Conservation (phyloP, 2,888 invertebrate genomes). For the Aquatica leii region DNA sequence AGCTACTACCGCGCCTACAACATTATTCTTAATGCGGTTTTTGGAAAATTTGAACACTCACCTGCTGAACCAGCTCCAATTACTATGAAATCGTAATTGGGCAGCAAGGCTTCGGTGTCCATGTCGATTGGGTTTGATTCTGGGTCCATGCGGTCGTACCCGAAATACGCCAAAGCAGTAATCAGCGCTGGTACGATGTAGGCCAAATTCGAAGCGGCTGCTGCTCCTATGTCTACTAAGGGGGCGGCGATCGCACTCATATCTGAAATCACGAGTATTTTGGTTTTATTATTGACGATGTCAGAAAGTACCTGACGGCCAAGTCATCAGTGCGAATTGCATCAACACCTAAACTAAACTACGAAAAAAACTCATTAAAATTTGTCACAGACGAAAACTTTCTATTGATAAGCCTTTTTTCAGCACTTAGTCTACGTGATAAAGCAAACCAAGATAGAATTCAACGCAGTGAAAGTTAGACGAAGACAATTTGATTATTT, state of each 20-base stretch:
- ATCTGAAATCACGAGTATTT: conserved; percentile 44
- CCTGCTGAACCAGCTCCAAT: conserved; percentile 90
- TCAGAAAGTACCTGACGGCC: conserved; percentile 9
- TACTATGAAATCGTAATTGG: conserved; percentile 84
- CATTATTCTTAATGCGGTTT: not conserved
- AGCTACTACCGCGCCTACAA: conserved; percentile 80
- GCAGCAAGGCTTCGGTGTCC: conserved; percentile 69
- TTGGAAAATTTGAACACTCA: conserved; percentile 43
- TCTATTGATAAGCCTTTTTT: conserved; percentile 39
- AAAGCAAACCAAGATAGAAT: conserved; percentile 12
- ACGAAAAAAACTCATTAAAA: conserved; percentile 33
- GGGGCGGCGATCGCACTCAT: conserved; percentile 76
- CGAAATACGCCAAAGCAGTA: conserved; percentile 86
- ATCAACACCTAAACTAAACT: not conserved
- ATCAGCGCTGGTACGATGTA: conserved; percentile 87
- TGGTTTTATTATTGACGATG: not conserved
- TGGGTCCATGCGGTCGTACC: conserved; percentile 84
- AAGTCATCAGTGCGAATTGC: not conserved
- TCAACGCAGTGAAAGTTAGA: conserved; percentile 20
- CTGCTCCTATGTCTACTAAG: conserved; percentile 73
- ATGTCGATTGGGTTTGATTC: conserved; percentile 81
- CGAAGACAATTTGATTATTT: conserved; percentile 5
- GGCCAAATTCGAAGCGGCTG: conserved; percentile 73
- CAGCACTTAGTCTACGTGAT: conserved; percentile 19
- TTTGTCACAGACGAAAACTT: conserved; percentile 43